Conservation (phyloP, 1,140 invertebrate species). For the Halyomorpha halys region DNA sequence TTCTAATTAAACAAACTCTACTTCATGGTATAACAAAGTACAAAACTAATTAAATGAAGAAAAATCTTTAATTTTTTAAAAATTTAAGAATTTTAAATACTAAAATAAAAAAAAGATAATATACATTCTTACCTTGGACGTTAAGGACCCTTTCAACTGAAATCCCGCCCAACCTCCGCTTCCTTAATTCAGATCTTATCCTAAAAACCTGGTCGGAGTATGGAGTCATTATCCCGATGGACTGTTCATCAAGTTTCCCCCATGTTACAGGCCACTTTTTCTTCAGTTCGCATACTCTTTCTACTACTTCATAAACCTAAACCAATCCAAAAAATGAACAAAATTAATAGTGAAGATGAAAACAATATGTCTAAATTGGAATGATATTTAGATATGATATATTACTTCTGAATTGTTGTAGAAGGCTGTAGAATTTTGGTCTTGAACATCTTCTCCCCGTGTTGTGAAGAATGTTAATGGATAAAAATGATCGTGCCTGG, state of each 20-base stretch:
- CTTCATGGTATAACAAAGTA: too few relatives aligned
- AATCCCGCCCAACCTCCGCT: conserved; percentile 59
- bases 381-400: background rate
- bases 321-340: background rate
- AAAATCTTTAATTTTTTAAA: too few relatives aligned
- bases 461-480: conserved; percentile 77
- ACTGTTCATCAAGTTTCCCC: conserved; percentile 61
- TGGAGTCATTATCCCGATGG: conserved; percentile 74
- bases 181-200: conserved; percentile 67
- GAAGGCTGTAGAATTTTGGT: conserved; percentile 71
- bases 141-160: conserved; percentile 79
- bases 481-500: conserved; percentile 53
- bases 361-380: background rate
- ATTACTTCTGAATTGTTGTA: conserved; percentile 72
- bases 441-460: conserved; percentile 61
- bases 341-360: background rate
- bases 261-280: conserved; percentile 61
- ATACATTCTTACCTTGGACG: conserved; percentile 70
- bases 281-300: conserved; percentile 55
- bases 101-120: too few relatives aligned
- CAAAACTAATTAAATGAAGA: too few relatives aligned
- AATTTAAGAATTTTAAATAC: too few relatives aligned
- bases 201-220: conserved; percentile 75
- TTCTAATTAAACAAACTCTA: too few relatives aligned
- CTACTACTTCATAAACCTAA: conserved; percentile 60